Evolutionary conservation across 2,113 vertebrate species (phyloP).

Genomic region (Neogale vison): DNA sequence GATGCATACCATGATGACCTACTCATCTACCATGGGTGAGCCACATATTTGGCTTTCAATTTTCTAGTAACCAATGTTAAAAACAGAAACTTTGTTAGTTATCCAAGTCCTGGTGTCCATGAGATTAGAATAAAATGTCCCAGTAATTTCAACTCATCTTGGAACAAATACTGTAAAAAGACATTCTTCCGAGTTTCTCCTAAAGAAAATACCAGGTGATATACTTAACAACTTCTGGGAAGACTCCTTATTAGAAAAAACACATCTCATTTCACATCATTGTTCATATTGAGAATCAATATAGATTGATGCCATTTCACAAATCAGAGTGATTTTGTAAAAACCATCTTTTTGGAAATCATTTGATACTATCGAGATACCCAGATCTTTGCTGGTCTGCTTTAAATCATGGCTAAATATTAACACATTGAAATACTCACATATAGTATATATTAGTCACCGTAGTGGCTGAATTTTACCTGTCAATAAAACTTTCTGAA

Average conservation of each 20-base stretch:
- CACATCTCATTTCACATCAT: background rate
- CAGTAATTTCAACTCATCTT: background rate
- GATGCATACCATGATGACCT: background rate
- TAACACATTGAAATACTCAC: background rate
- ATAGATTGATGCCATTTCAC: background rate
- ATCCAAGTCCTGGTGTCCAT: background rate
- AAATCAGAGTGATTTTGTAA: background rate
- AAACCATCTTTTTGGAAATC: background rate
- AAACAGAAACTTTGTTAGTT: conserved; percentile 17
- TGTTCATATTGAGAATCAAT: background rate
- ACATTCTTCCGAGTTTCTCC: background rate
- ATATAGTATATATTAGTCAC: background rate
- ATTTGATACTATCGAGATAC: background rate
- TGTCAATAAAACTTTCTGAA: conserved; percentile 28
- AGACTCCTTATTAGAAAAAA: background rate
- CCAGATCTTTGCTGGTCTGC: background rate
- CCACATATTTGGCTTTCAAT: background rate
- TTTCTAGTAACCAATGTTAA: background rate
- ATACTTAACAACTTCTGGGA: background rate
- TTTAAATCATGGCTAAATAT: background rate
- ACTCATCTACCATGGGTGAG: background rate
- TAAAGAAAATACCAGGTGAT: background rate
- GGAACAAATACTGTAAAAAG: background rate
- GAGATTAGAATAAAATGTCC: background rate
- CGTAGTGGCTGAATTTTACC: background rate